Base-by-base conservation (phyloP, 2,113 vertebrate species). In the Girardinichthys multiradiatus region DNA sequence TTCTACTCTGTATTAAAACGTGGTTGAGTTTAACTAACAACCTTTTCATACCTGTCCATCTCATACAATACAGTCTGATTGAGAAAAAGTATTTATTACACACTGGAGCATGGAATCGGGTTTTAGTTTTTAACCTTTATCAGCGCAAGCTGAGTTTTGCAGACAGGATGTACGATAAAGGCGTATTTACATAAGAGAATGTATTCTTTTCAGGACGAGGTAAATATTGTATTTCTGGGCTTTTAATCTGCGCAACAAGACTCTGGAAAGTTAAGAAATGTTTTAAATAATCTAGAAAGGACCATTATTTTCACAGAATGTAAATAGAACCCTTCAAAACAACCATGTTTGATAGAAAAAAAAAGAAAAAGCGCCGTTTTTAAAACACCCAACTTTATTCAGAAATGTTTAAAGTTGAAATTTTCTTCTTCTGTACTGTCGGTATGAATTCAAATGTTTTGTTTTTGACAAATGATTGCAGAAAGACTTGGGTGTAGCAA, bases 1-100 rank as follows among this genome's bases (percentile, higher is more conserved):
- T 91, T 91, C 85, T 90, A 87, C 87, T 81, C 87, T 91, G 90
- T 92, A 91, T 94, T 92, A 93, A 94, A 94, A 89, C 86, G 83
- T 82, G 83, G 84, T 89, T 79, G 89, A 91, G 83, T 87, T 87
- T 81, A 77, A 84, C 83, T 82, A 87, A 87, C 86, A 89, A 83
- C 82, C 86, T 87, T 91, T 91, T 88, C 88, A 87, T 89, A 92
- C 88, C 86, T 87, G 82, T 92, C 82, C 90, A 92, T 94, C 89
- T 91, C 89, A 92, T 83, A 72, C 57, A 45, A 81, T 70, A 27
- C 73, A 75, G 80, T 31, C 39, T 74, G 81, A 85, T 78, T 89
- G 81, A 83, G 84, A 84, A 87, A 90, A 87, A 88, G 89, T 92
- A 82, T 92, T 88, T 84, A 82, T 84, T 72, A 65, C 75, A 88